Conservation (phyloP, 2,113 vertebrate species). For the Charadrius vociferus region DNA sequence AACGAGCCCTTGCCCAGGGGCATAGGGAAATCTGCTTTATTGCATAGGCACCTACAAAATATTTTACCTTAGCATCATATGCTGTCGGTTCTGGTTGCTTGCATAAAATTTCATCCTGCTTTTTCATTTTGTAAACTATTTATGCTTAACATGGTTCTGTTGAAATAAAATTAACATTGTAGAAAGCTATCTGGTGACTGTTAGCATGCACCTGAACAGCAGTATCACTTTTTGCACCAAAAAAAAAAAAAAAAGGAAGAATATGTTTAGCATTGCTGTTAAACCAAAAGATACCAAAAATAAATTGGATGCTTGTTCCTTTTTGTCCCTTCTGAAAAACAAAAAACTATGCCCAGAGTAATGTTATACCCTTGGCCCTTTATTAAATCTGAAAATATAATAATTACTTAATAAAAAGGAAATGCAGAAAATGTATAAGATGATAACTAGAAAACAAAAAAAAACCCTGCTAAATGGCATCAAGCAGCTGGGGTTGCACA, state of each 20-base stretch:
- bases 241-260: background rate
- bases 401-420: background rate
- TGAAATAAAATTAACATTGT: background rate
- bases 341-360: background rate
- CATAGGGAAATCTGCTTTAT: background rate
- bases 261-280: background rate
- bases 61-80: background rate
- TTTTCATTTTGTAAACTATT: background rate
- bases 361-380: background rate
- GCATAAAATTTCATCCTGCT: background rate
- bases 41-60: background rate
- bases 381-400: background rate
- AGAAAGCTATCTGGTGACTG: background rate
- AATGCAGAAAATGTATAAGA: background rate
- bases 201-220: background rate
- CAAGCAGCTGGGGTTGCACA: background rate
- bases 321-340: background rate
- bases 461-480: background rate
- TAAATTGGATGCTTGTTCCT: background rate
- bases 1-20: background rate
- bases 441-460: background rate
- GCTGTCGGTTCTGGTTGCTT: background rate
- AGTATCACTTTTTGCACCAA: background rate
- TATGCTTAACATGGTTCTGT: background rate
- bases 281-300: background rate